phyloP scores from a whole-genome alignment of 2,888 invertebrate genomes.

The Lasioglossum malachurum region DNA sequence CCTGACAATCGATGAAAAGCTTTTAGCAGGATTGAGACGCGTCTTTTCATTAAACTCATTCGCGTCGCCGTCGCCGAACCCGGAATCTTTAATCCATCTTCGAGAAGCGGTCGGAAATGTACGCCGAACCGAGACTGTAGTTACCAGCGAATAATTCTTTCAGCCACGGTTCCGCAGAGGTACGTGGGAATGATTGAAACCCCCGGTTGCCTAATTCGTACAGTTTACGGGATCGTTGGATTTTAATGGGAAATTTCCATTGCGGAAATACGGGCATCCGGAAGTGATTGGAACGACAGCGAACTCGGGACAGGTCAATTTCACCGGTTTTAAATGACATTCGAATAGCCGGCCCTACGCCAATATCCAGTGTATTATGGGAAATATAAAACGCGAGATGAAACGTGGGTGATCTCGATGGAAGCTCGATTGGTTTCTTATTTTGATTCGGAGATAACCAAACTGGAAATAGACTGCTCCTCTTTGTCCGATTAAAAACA shows the following conservation, averaged over 20 bases:
- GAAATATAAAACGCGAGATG: neutral
- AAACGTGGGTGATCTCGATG: neutral
- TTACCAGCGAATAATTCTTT: neutral
- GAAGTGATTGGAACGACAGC: neutral
- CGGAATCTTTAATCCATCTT: constrained; percentile 36
- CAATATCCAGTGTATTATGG: neutral
- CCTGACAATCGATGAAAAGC: constrained; percentile 49
- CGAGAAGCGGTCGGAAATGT: neutral
- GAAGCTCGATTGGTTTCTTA: neutral
- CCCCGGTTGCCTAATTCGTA: neutral
- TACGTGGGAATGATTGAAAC: neutral
- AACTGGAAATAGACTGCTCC: neutral
- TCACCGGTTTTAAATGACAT: neutral
- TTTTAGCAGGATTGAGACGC: constrained; percentile 61
- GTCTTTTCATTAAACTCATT: constrained; percentile 49
- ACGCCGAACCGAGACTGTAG: neutral
- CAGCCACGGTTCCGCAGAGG: neutral
- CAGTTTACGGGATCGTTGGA: neutral
- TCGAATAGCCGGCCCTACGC: neutral
- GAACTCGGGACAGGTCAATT: neutral
- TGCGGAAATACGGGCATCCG: neutral
- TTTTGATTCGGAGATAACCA: neutral
- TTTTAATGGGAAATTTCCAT: neutral
- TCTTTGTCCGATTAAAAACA: neutral
- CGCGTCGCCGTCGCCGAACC: neutral